Evolutionary conservation across 2,888 invertebrate species (phyloP), one percentile per base, ranked within the genome.

Genomic region (Amorpha juglandis): DNA sequence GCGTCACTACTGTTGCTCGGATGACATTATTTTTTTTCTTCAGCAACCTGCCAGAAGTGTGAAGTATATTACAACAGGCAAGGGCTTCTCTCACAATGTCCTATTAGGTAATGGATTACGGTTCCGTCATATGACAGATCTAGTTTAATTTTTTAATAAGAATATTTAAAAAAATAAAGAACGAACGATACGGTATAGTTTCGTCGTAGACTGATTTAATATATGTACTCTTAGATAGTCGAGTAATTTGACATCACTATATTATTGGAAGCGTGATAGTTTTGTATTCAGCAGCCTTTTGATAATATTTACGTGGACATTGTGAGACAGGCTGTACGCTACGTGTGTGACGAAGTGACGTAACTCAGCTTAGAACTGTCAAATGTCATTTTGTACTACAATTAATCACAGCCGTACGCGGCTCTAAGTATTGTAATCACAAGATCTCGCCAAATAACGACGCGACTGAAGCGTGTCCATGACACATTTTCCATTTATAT

Each of bases 61-160:
- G 19, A 50, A 50, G 50, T 50, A 50, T 50, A n/a, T 48, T 48
- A 50, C 50, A 50, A 48, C 48, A 50, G 50, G n/a, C 19, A n/a
- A 45, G 45, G 45, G 45, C 45, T 11, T 45, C 1, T 45, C 14
- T 12, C 45, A 45, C 45, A 45, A 11, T 45, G 45, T 45, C 45
- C 45, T 27, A 14, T 14, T 38, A 35, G 9, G 9, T 45, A 45
- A 45, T 0, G 14, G 11, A 45, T 12, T 9, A 8, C 45, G 14
- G 45, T 11, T 1, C 45, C 14, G 45, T 14, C 45, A 45, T 14
- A 45, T 14, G 14, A 45, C 7, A 1, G 45, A 14, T 1, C 45
- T 38, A 7, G 8, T 38, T 9, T 1, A 38, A 6, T 38, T 38
- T 38, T 7, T 9, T 7, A 6, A 38, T 9, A 1, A 8, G 38